These are phyloP conservation scores for Periphyllus acericola DNA, from an alignment of 2,888 invertebrate genomes.

Conservation along the genomic window DNA sequence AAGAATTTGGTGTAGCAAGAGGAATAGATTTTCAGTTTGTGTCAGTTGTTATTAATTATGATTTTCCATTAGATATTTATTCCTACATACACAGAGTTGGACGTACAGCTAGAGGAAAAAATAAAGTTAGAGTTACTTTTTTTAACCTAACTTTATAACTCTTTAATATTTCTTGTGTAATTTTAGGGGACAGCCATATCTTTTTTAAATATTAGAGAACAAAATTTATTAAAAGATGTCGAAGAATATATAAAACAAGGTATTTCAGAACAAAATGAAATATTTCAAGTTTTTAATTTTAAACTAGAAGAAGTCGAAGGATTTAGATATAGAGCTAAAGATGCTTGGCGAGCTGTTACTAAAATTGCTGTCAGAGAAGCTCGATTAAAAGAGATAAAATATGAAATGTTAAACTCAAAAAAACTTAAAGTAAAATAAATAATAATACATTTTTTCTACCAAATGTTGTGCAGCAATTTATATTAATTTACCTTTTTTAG, in stretches of 20 bases:
- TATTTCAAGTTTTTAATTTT: constrained; percentile 85
- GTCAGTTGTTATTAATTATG: constrained; percentile 97
- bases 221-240: constrained; percentile 77
- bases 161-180: constrained; percentile 34
- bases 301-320: constrained; percentile 95
- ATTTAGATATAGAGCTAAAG: constrained; percentile 92
- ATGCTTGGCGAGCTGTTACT: constrained; percentile 95
- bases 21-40: constrained; percentile 99
- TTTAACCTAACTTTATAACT: background rate
- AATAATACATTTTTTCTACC: background rate
- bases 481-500: constrained; percentile 67
- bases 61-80: constrained; percentile 89
- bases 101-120: constrained; percentile 86
- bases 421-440: constrained; percentile 78
- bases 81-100: constrained; percentile 97
- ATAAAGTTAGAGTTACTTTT: constrained; percentile 71
- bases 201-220: constrained; percentile 86
- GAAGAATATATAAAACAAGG: constrained; percentile 78
- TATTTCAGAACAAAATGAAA: constrained; percentile 72
- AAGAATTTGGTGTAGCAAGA: constrained; percentile 94
- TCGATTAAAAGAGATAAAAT: constrained; percentile 92
- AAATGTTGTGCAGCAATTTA: background rate
- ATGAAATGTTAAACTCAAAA: constrained; percentile 90
- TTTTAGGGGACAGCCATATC: constrained; percentile 84
- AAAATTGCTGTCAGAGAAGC: constrained; percentile 93